Evolutionary conservation across 2,113 vertebrate genomes (phyloP), one percentile per base, ranked within the genome.

Genomic region (Alexandromys fortis): DNA sequence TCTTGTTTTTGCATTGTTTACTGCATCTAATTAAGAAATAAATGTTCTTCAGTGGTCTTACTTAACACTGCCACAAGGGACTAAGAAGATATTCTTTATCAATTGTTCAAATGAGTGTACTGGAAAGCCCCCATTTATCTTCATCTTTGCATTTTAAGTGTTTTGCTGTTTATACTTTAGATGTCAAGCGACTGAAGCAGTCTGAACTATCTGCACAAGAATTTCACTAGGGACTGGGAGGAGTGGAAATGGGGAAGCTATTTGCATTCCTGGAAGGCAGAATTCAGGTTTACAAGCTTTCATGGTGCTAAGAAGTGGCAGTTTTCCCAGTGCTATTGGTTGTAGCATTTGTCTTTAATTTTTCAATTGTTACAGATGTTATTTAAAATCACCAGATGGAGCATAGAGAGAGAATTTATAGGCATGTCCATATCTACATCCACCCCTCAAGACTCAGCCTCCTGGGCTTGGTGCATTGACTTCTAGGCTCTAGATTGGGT

Each of bases 1-100:
- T 98, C 97, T 97, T 98, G 97, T 98, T 98, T 98, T 98, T 98
- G 97, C 97, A 97, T 98, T 96, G 7, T 98, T 98, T 98, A 95
- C 96, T 7, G 96, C 97, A 98, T 98, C 97, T 98, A 98, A 98
- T 98, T 98, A 98, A 95, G 91, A 97, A 96, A 90, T 93, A 97
- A 97, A 91, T 97, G 94, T 98, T 97, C 94, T 98, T 97, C 97
- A 94, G 91, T 98, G 97, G 89, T 96, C 49, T 93, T 89, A 95
- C 92, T 49, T 96, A 97, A 92, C 76, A 35, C 79, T 92, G 91
- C 77, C 83, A 47, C 90, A 72, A 92, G 96, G 95, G 97, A 97
- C 89, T 89, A 58, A 67, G 87, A 96, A 97, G 63, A 88, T 75
- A 96, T 67, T 91, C 86, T 83, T 86, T 96, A 94, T 92, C 89